These are phyloP conservation scores for Micoletzkya japonica DNA, from an alignment of 2,888 invertebrate species.

Conservation along the genomic window DNA sequence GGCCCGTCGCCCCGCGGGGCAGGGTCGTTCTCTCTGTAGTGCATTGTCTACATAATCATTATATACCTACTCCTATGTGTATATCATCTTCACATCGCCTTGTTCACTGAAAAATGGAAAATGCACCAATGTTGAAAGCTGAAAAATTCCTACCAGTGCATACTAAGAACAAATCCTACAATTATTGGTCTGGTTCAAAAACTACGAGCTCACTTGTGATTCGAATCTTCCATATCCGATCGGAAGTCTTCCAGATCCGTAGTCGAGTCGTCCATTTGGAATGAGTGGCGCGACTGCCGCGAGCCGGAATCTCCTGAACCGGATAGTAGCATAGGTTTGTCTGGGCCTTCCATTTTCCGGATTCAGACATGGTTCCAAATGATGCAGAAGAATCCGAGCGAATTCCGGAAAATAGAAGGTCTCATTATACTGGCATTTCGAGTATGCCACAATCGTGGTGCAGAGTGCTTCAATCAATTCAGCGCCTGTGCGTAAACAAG, in stretches of 20 bases:
- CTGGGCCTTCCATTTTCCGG: too few relatives aligned
- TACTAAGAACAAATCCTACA: neutral
- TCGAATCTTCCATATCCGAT: slow-evolving; percentile 25
- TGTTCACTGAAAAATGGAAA: neutral
- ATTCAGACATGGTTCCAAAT: too few relatives aligned
- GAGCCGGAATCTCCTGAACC: slow-evolving; percentile 37
- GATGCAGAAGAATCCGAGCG: too few relatives aligned
- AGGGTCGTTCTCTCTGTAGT: slow-evolving; percentile 27
- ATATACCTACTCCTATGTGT: too few relatives aligned
- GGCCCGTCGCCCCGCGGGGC: slow-evolving; percentile 27
- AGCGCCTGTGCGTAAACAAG: too few relatives aligned
- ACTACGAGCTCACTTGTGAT: neutral
- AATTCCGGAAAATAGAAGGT: too few relatives aligned
- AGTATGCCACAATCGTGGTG: too few relatives aligned
- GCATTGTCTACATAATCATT: neutral
- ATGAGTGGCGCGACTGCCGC: slow-evolving; percentile 37
- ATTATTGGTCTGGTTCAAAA: neutral
- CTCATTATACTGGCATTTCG: too few relatives aligned
- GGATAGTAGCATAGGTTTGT: too few relatives aligned
- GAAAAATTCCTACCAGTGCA: neutral
- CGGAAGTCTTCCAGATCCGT: slow-evolving; percentile 36
- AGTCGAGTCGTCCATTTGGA: slow-evolving; percentile 41
- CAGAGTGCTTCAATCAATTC: too few relatives aligned
- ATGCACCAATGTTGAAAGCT: neutral
- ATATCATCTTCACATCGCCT: too few relatives aligned